Base-by-base conservation (phyloP, 2,888 invertebrate species). In the Acleris literana region DNA sequence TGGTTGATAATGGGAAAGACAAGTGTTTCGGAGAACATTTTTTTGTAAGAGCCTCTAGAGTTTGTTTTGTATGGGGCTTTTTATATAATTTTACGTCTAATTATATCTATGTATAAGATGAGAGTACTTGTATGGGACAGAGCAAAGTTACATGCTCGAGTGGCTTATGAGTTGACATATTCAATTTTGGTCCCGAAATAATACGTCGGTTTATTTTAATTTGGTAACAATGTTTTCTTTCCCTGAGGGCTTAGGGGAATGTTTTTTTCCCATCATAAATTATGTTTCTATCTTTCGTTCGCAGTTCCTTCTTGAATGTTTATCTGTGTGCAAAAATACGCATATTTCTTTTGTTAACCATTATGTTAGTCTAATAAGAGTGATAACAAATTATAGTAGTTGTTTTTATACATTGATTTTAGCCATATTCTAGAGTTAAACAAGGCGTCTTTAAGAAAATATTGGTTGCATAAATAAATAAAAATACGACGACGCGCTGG, bases 31-130 rank as follows among this genome's bases (percentile, higher is more conserved):
- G 72, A 68, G 70, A 69, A 71, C 70, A 72, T 64, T 13, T 74
- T 72, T 74, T 69, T 64, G 48, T 63, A 57, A 74, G 74, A 68
- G 70, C 64, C 68, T 64, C 73, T 72, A 63, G 68, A 61, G 62
- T 64, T 54, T 58, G 64, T 68, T 70, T 68, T 70, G 72, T 73
- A 48, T 64, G 48, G 46, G 51, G 59, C 7, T 46, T 55, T 51
- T 55, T 54, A 60, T 55, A 43, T 54, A 64, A 60, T 64, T 60
- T 43, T 11, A 60, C 56, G 61, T 61, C 33, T 59, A 63, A 63
- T 64, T 64, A 58, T 62, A 33, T 58, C 46, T 63, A n/a, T 25
- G 9, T 22, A 25, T 16, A 20, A 64, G 64, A 48, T 16, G 33
- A 60, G 60, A 39, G 44, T 60, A 11, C 64, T 64, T 29, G 29